Evolutionary conservation across 2,888 invertebrate genomes (phyloP).

Genomic region (Selenia dentaria): DNA sequence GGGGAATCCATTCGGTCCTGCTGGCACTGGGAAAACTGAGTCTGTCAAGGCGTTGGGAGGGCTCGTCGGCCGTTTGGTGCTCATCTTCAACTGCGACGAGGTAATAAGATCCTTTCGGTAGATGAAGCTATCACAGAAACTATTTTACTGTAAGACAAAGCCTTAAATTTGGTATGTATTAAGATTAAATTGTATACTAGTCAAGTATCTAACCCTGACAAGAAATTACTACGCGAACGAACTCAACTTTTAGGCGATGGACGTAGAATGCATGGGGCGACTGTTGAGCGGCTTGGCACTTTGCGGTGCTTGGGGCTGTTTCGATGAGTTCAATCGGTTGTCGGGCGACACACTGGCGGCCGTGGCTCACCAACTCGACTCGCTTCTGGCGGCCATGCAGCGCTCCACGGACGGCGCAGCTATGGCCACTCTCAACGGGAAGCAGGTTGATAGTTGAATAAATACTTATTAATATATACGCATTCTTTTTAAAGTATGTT

Average conservation of each 20-base stretch:
- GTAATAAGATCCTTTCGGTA: slow-evolving; percentile 59
- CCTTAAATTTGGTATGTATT: no score
- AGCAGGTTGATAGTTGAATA: no score
- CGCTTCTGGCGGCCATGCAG: slow-evolving; percentile 91
- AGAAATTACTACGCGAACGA: no score
- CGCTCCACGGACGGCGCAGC: slow-evolving; percentile 32
- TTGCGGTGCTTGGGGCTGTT: slow-evolving; percentile 99
- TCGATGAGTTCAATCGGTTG: slow-evolving; percentile 99
- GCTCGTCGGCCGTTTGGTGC: slow-evolving; percentile 95
- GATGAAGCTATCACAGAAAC: no score
- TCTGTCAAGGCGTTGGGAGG: slow-evolving; percentile 98
- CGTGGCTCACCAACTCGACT: slow-evolving; percentile 97
- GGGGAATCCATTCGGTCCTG: slow-evolving; percentile 99
- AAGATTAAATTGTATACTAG: no score
- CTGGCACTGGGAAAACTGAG: slow-evolving; percentile 99
- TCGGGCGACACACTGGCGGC: slow-evolving; percentile 97
- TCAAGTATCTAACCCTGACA: no score
- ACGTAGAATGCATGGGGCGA: slow-evolving; percentile 96
- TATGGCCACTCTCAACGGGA: slow-evolving; percentile 65
- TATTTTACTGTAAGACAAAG: no score
- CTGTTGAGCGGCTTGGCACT: slow-evolving; percentile 97
- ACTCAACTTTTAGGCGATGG: slow-evolving; percentile 98
- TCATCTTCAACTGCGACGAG: slow-evolving; percentile 99
- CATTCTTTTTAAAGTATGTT: no score
- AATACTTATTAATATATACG: no score